phyloP scores from a whole-genome alignment of 2,888 invertebrate species.

The Cantharis rufa region DNA sequence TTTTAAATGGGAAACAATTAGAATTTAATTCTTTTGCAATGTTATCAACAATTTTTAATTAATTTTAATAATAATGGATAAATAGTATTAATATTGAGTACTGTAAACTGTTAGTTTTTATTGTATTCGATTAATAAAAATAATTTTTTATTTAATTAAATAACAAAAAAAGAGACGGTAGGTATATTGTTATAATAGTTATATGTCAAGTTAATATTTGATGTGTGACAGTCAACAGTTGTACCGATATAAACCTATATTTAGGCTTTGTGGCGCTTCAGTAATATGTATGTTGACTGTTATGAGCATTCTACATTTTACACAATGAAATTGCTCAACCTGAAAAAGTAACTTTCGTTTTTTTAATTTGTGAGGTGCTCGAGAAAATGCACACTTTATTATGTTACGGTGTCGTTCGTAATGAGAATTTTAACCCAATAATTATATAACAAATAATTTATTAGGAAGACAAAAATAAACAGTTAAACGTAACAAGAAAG shows the following conservation, averaged over 20 bases:
- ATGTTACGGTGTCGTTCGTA: not conserved
- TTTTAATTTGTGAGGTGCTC: not conserved
- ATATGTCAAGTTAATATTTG: not conserved
- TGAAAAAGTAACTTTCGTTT: not conserved
- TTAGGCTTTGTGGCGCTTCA: slow-evolving; percentile 1
- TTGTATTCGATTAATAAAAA: not conserved
- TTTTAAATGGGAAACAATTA: not conserved
- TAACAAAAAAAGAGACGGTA: not conserved
- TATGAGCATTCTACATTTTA: not conserved
- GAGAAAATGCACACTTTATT: not conserved
- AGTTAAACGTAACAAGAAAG: not conserved
- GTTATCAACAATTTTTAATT: not conserved
- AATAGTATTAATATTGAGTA: not conserved
- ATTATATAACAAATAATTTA: not conserved
- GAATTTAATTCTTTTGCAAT: not conserved
- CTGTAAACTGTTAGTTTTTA: not conserved
- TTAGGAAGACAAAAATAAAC: not conserved
- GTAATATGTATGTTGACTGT: not conserved
- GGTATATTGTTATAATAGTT: not conserved
- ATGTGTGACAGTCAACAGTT: not conserved
- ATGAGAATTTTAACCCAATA: not conserved
- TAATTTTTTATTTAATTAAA: not conserved
- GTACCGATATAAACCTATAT: not conserved
- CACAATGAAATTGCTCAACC: not conserved
- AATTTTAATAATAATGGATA: not conserved